Evolutionary conservation across 2,113 vertebrate species (phyloP).

Genomic region (Pelecanoides urinatrix): DNA sequence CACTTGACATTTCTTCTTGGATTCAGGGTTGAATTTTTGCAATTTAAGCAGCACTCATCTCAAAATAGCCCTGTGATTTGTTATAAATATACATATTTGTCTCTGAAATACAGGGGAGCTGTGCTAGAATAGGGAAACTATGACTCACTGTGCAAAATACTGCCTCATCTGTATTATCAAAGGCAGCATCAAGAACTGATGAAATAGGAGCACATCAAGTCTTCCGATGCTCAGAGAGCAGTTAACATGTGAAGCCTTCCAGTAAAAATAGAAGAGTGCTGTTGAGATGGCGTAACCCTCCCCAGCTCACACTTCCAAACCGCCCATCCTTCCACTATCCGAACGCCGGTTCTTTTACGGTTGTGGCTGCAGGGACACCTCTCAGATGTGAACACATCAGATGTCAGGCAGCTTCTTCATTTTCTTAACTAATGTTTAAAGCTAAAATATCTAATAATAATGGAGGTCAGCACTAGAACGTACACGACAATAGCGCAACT

Average conservation of each 20-base stretch:
- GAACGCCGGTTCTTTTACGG: fast-evolving
- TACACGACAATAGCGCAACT: too few species aligned
- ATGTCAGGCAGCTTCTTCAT: neutral
- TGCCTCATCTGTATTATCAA: neutral
- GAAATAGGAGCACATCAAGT: neutral
- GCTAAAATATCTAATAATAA: neutral
- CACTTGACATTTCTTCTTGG: neutral
- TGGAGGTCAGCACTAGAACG: neutral
- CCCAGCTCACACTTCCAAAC: neutral
- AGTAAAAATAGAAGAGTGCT: neutral
- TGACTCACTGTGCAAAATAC: neutral
- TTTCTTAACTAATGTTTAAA: neutral
- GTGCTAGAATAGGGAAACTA: neutral
- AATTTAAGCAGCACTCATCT: neutral
- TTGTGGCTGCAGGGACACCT: neutral
- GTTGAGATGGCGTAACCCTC: neutral
- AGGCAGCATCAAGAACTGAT: neutral
- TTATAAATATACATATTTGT: neutral
- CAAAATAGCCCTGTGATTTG: neutral
- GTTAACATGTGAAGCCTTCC: neutral
- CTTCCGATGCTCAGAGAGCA: neutral
- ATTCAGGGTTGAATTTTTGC: neutral
- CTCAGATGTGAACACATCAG: neutral
- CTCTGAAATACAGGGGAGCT: neutral
- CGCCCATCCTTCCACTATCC: fast-evolving